Evolutionary conservation across 2,113 vertebrate species (phyloP).

Genomic region (Rhinoptilus africanus): DNA sequence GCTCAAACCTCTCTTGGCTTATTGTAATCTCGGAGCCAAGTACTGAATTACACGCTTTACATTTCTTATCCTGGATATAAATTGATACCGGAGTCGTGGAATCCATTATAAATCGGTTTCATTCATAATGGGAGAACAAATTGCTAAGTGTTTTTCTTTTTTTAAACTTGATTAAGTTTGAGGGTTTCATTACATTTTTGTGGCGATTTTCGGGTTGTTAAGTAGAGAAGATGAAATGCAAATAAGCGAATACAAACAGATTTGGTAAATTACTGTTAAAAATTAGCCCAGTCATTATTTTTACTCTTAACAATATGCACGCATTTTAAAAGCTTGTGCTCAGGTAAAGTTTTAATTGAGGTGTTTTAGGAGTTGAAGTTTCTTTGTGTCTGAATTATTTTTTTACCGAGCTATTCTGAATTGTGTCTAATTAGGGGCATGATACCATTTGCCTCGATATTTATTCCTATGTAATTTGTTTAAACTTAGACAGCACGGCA

Average conservation of each 20-base stretch:
- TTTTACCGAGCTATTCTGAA: not conserved
- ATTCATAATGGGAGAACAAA: not conserved
- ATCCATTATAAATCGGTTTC: not conserved
- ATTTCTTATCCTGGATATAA: not conserved
- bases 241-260: not conserved
- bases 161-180: not conserved
- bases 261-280: constrained; percentile 5
- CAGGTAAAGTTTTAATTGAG: constrained; percentile 51
- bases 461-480: constrained; percentile 35
- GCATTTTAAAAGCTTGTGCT: not conserved
- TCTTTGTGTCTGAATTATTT: not conserved
- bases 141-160: not conserved
- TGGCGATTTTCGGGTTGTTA: not conserved
- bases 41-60: not conserved
- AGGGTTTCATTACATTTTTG: constrained; percentile 39
- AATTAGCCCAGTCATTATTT: not conserved
- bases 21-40: not conserved
- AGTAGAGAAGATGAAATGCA: not conserved
- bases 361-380: not conserved
- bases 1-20: not conserved
- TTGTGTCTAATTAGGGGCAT: constrained; percentile 36
- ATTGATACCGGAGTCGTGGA: not conserved
- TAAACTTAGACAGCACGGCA: not conserved
- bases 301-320: not conserved
- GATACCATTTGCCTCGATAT: constrained; percentile 18